Base-by-base conservation (phyloP, 1,140 invertebrate species). In the Bombus impatiens region DNA sequence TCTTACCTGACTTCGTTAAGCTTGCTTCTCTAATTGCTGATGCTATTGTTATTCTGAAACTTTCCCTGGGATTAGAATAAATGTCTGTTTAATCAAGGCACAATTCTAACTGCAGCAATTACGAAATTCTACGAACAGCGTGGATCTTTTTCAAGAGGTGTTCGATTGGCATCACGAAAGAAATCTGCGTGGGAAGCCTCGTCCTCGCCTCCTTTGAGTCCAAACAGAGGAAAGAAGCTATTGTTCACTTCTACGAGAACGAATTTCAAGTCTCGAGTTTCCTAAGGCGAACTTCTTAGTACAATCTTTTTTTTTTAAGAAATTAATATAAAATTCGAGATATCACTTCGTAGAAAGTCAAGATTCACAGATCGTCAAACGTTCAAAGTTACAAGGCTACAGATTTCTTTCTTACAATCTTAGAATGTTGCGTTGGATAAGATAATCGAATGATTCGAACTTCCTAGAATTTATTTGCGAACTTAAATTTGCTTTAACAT, bases 141-240 rank as follows among this genome's bases (percentile, higher is more conserved):
- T 35, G 0, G n/a, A 53, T 53, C 2, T 35, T 35, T 37, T 9
- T 68, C 22, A 9, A 68, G 22, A 53, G 25, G 77, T 80, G 70
- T 71, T 74, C 47, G 59, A 44, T 42, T 75, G 59, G 6, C 15
- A 18, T 62, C 32, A 22, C 25, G 25, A 85, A 59, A 78, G 67
- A 71, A 81, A 86, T 81, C 35, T 70, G 22, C 22, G 67, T 6
- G 40, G 35, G 44, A 82, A 86, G n/a, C 37, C 57, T 78, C 47
- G n/a, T 81, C 68, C 47, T 68, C 67, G 40, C 59, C 35, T 71
- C 18, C 40, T 40, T 62, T 65, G 40, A 82, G 28, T 40, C 37
- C 57, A 35, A 77, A 78, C 44, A 70, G 10, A 42, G 13, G 10
- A 78, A 42, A 53, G 12, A 42, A 32, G 37, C 13, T 37, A 25